Conservation (phyloP, 2,113 vertebrate genomes). For the Chaetorhynchus papuensis region DNA sequence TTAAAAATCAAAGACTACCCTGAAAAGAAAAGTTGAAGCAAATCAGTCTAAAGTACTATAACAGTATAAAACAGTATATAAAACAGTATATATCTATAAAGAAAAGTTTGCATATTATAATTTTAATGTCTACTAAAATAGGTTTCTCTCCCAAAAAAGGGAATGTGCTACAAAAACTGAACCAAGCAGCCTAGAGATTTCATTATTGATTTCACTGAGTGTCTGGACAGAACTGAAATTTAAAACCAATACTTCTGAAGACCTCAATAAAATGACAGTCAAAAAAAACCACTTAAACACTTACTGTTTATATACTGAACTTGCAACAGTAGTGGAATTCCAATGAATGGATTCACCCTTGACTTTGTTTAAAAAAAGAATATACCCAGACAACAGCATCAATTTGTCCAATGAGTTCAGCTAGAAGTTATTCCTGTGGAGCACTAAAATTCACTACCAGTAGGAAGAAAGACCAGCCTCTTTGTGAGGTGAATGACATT, state of each 20-base stretch:
- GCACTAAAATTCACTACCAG: not conserved
- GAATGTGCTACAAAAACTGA: not conserved
- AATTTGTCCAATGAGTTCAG: not conserved
- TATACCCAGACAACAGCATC: not conserved
- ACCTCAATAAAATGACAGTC: not conserved
- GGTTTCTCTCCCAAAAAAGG: not conserved
- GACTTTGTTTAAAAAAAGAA: not conserved
- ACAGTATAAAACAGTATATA: too few relatives aligned
- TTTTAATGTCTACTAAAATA: not conserved
- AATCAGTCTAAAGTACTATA: not conserved
- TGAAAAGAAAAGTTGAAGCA: not conserved
- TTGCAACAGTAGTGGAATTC: not conserved
- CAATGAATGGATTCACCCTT: not conserved
- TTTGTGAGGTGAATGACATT: not conserved
- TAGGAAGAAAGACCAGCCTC: not conserved
- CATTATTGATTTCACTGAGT: not conserved
- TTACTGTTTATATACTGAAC: not conserved
- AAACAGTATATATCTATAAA: too few relatives aligned
- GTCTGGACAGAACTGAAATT: not conserved
- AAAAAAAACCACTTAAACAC: not conserved
- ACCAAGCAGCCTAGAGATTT: not conserved
- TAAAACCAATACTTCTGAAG: not conserved
- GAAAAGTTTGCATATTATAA: not conserved
- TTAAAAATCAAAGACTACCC: not conserved
- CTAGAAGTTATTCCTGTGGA: not conserved